Evolutionary conservation across 2,888 invertebrate species (phyloP), one percentile per base, ranked within the genome.

Genomic region (Xanthorhoe designata): DNA sequence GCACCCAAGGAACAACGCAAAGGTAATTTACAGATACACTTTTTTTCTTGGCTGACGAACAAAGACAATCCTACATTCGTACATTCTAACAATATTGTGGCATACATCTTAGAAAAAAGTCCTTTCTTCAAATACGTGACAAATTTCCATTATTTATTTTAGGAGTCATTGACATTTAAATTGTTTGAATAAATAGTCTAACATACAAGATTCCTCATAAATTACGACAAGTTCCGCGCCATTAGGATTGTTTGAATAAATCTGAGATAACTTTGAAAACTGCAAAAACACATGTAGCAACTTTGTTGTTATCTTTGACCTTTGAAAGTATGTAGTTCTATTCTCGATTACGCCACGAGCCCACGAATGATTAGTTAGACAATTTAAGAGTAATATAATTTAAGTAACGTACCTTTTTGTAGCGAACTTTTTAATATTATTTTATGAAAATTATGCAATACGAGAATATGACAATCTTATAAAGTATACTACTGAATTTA

Each of bases 1-100:
- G 79, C 77, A 0, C 84, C 90, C 10, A 92, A 91, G 71, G 94
- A 94, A 69, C 92, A 92, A 75, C 88, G 91, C 53, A 94, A 92
- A 84, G 86, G 93, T 92, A 79, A 57, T 19, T 50, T 24, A 32
- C n/a, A 66, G 52, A 13, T 47, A 17, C 17, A 47, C 17, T 0
- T 17, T 47, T 47, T 15, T 45, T 7, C 15, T 47, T 47, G 17
- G 6, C 47, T 15, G 15, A 15, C 10, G 38, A 42, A 42, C 38
- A 13, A 42, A 13, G 10, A 13, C 2, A 38, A 38, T 2, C 38
- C 13, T 0, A 42, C 38, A 42, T 42, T 42, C 38, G 1, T 42
- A 42, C 38, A 42, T 42, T 42, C 38, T 42, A 13, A 42, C 38
- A 38, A 9, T 42, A 13, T 42, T 13, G 35, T 35, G 9, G 35